Conservation (phyloP, 2,797 vertebrate genomes). For the Amniataba percoides region DNA sequence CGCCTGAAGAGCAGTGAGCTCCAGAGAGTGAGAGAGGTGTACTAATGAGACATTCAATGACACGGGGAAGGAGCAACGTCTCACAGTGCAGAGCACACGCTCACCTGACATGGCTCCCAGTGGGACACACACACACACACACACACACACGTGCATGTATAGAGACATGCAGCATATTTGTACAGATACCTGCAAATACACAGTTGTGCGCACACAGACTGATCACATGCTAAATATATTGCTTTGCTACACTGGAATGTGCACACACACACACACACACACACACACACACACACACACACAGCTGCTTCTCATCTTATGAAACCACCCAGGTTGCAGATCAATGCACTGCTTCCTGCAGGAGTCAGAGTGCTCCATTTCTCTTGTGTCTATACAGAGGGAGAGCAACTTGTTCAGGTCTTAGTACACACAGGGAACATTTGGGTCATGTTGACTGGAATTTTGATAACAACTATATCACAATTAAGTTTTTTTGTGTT, state of each 20-base stretch:
- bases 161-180: conserved; percentile 14
- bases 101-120: conserved; percentile 35
- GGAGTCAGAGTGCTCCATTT: conserved; percentile 15
- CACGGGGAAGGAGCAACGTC: background rate
- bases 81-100: conserved; percentile 22
- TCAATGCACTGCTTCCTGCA: conserved; percentile 66
- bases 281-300: conserved; percentile 27
- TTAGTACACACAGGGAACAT: conserved; percentile 1
- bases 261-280: conserved; percentile 28
- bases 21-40: conserved; percentile 21
- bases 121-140: conserved; percentile 32
- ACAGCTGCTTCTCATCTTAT: conserved; percentile 40
- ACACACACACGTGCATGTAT: conserved; percentile 26
- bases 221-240: conserved; percentile 1
- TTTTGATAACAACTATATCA: conserved; percentile 1
- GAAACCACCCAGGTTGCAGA: conserved; percentile 63
- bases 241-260: conserved; percentile 30
- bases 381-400: conserved; percentile 17
- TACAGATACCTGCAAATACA: background rate
- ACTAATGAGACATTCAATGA: conserved; percentile 41
- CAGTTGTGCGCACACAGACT: conserved; percentile 10
- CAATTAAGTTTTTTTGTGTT: conserved; percentile 17
- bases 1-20: conserved; percentile 23
- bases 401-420: background rate
- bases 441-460: conserved; percentile 6